A percentile compares a stretch with the other conserved stretches of the same genome.
phyloP scores from a whole-genome alignment of 1,140 invertebrate species.

The Euglossa dilemma region DNA sequence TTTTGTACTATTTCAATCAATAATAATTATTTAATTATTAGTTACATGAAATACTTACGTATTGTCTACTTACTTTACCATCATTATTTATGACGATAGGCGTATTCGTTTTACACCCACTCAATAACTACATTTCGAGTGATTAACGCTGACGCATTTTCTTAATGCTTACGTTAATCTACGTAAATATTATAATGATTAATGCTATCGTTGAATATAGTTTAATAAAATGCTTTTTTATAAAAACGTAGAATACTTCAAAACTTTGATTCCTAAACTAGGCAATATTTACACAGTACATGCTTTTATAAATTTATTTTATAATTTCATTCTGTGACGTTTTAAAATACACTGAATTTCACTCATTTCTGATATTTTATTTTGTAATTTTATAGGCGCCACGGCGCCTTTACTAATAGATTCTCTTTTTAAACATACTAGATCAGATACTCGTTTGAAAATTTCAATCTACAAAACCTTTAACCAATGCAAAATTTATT shows the following conservation, averaged over 20 bases:
- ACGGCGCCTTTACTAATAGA: not conserved
- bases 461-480: not conserved
- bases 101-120: conserved; percentile 59
- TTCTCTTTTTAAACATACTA: conserved; percentile 23
- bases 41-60: not conserved
- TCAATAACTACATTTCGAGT: conserved; percentile 39
- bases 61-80: conserved; percentile 1
- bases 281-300: too few species aligned
- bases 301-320: not conserved
- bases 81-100: conserved; percentile 34
- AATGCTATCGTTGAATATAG: not conserved
- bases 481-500: not conserved
- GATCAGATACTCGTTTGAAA: conserved; percentile 5
- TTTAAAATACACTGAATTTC: conserved; percentile 22
- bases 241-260: not conserved
- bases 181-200: not conserved
- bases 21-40: not conserved
- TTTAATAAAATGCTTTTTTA: not conserved
- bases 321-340: not conserved
- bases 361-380: conserved; percentile 1
- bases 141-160: conserved; percentile 50
- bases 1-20: not conserved
- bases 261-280: not conserved
- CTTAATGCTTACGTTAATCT: conserved; percentile 16
- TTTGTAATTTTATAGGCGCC: conserved; percentile 4